These are phyloP conservation scores for Ellobius talpinus DNA, from an alignment of 2,113 vertebrate genomes.

Conservation along the genomic window DNA sequence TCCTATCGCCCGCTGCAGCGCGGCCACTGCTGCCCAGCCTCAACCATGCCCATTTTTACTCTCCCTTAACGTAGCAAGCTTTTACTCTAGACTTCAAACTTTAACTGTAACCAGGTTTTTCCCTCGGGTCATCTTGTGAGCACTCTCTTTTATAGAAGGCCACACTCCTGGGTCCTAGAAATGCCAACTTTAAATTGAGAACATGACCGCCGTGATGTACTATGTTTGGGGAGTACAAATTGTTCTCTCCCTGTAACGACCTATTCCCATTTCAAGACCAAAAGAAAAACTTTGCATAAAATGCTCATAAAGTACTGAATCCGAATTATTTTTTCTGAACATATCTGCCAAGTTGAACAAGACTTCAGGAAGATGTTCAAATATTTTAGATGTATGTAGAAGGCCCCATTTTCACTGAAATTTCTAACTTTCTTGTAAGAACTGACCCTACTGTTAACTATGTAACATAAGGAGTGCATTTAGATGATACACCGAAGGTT, in stretches of 20 bases:
- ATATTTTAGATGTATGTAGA: conserved; percentile 40
- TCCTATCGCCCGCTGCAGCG: conserved; percentile 82
- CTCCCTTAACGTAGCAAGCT: background rate
- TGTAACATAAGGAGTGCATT: background rate
- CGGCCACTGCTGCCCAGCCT: conserved; percentile 12
- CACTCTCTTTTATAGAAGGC: background rate
- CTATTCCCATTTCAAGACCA: conserved; percentile 65
- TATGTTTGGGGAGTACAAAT: conserved; percentile 46
- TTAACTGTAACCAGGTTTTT: background rate
- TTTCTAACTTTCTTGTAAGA: conserved; percentile 25
- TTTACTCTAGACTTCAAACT: conserved; percentile 45
- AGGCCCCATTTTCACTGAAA: conserved; percentile 48
- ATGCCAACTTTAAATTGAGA: conserved; percentile 70
- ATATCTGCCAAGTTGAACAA: background rate
- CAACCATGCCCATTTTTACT: background rate
- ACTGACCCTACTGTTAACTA: conserved; percentile 50
- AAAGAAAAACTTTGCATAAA: conserved; percentile 65
- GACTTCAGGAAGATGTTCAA: conserved; percentile 51
- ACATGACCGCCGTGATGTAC: background rate
- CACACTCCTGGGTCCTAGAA: background rate
- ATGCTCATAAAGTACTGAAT: conserved; percentile 24
- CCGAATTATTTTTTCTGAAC: conserved; percentile 9
- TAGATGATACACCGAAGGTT: conserved; percentile 54
- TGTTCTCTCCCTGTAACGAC: conserved; percentile 44
- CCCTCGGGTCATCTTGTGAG: background rate